Conservation (phyloP, 2,113 vertebrate genomes). For the Carettochelys insculpta region DNA sequence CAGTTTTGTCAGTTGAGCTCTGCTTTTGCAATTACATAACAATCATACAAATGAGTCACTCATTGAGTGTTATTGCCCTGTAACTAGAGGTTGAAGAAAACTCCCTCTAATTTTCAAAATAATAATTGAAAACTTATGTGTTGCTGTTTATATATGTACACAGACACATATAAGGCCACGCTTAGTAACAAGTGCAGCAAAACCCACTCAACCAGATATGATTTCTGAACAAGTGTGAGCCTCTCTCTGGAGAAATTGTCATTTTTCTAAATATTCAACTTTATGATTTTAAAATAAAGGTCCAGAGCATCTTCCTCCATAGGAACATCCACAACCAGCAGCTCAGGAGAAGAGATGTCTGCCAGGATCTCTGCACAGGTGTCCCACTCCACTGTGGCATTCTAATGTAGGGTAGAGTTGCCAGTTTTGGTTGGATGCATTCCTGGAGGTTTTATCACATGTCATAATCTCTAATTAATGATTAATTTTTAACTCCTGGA, state of each 20-base stretch:
- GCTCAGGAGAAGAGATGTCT: not conserved
- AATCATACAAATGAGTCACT: constrained; percentile 70
- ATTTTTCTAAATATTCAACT: constrained; percentile 39
- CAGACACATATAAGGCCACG: too few species aligned
- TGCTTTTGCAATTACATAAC: constrained; percentile 64
- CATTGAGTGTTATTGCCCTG: constrained; percentile 61
- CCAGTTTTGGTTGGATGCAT: not conserved
- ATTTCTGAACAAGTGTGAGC: constrained; percentile 49
- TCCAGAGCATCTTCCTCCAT: not conserved
- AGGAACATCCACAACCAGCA: not conserved
- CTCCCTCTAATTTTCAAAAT: constrained; percentile 73
- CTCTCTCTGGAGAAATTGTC: constrained; percentile 27
- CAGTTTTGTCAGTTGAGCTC: constrained; percentile 38
- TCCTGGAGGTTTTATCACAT: not conserved
- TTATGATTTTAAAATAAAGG: constrained; percentile 32
- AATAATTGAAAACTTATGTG: constrained; percentile 69
- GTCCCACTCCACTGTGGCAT: not conserved
- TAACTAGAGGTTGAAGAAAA: constrained; percentile 70
- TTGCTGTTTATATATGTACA: constrained; percentile 48
- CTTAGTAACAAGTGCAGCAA: constrained; percentile 44
- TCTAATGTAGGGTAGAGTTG: not conserved
- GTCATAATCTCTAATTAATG: not conserved
- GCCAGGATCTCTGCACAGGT: not conserved
- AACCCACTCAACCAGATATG: constrained; percentile 47
- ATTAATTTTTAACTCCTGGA: not conserved